Evolutionary conservation across 2,797 vertebrate species (phyloP).

Genomic region (Nannoperca australis): DNA sequence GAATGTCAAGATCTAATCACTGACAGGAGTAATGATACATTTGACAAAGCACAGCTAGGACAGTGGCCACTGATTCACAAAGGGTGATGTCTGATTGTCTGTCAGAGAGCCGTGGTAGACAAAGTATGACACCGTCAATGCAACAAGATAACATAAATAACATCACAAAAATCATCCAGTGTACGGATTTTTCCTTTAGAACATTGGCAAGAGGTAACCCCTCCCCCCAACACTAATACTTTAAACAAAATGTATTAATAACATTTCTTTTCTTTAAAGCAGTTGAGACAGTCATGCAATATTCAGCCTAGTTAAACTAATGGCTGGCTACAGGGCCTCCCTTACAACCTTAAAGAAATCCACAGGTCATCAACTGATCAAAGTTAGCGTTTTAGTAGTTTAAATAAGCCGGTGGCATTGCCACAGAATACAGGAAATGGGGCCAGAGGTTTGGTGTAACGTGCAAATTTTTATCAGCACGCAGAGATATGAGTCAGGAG

Average conservation of each 20-base stretch:
- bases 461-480: slow-evolving; percentile 25
- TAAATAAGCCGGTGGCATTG: slow-evolving; percentile 24
- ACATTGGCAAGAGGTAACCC: slow-evolving; percentile 65
- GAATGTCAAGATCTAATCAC: slow-evolving; percentile 56
- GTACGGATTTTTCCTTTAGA: slow-evolving; percentile 74
- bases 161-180: slow-evolving; percentile 81
- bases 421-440: slow-evolving; percentile 35
- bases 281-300: slow-evolving; percentile 82
- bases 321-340: slow-evolving; percentile 48
- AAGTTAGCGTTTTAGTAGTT: slow-evolving; percentile 55
- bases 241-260: slow-evolving; percentile 67
- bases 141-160: slow-evolving; percentile 83
- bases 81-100: slow-evolving; percentile 82
- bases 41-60: slow-evolving; percentile 74
- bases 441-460: slow-evolving; percentile 51
- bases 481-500: slow-evolving; percentile 38
- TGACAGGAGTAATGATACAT: slow-evolving; percentile 69
- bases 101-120: slow-evolving; percentile 69
- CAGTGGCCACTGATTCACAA: slow-evolving; percentile 69
- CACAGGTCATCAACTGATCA: slow-evolving; percentile 42
- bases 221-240: slow-evolving; percentile 63
- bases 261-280: slow-evolving; percentile 76
- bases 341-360: slow-evolving; percentile 43
- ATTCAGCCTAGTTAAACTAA: slow-evolving; percentile 63
- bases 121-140: slow-evolving; percentile 74